Conservation (phyloP, 1,140 invertebrate species). For the Neomicropteryx cornuta region DNA sequence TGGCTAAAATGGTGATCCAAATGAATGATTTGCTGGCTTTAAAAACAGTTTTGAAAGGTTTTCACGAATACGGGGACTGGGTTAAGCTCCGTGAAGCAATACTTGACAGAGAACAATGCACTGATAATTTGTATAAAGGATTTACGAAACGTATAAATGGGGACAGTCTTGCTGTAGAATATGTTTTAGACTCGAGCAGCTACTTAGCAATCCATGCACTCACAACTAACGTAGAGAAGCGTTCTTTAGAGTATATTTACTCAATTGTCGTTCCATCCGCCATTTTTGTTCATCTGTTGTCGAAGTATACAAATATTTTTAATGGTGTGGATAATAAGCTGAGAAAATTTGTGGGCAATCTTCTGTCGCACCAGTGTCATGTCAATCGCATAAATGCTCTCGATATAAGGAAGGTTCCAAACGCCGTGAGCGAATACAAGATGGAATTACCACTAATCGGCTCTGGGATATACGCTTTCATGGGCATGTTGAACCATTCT, state of each 20-base stretch:
- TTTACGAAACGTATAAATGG: conserved; percentile 28
- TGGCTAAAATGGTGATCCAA: conserved; percentile 48
- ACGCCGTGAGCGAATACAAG: conserved; percentile 24
- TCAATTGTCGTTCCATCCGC: conserved; percentile 55
- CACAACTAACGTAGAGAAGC: conserved; percentile 58
- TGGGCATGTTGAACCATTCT: conserved; percentile 82
- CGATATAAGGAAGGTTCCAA: conserved; percentile 46
- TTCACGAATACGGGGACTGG: conserved; percentile 37
- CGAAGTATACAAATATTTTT: conserved; percentile 45
- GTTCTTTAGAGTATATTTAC: conserved; percentile 64
- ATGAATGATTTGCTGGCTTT: conserved; percentile 53
- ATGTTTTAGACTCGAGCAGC: conserved; percentile 45
- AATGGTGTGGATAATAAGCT: conserved; percentile 23
- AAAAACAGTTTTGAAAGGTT: conserved; percentile 46
- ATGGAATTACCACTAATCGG: conserved; percentile 34
- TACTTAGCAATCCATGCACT: conserved; percentile 56
- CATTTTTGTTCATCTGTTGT: conserved; percentile 56
- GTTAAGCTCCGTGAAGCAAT: conserved; percentile 30
- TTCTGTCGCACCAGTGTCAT: conserved; percentile 64
- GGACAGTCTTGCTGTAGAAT: conserved; percentile 23
- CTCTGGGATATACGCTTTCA: conserved; percentile 60
- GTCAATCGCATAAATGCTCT: conserved; percentile 76
- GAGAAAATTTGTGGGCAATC: conserved; percentile 41
- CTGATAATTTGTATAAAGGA: conserved; percentile 26
- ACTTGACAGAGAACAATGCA: conserved; percentile 25